Evolutionary conservation across 2,797 vertebrate genomes (phyloP), one percentile per base, ranked within the genome.

Genomic region (Platyrinchus mystaceus): DNA sequence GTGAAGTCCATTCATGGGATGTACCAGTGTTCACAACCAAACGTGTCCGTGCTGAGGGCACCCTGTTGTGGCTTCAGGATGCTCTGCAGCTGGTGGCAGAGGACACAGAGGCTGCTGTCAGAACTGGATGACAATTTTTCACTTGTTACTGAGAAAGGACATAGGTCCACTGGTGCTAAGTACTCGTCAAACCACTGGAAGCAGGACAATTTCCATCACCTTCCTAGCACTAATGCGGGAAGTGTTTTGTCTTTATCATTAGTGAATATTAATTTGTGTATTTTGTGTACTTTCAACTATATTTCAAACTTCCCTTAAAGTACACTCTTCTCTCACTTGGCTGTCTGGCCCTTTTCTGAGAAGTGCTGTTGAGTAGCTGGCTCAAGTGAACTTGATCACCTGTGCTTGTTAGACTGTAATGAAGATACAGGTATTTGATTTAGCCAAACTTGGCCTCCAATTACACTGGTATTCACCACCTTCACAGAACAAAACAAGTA

Each of bases 361-460:
- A 69, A 79, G 62, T 52, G n/a, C 66, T 71, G 19, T 67, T 68
- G 59, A 58, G 20, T 28, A 36, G 26, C 41, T 87, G 76, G 26
- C 55, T 76, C 13, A 34, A 63, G 41, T 84, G 55, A 73, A 59
- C 28, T 62, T 43, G 37, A 49, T 47, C 63, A 74, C 84, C 68
- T 85, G 0, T 84, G 39, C 56, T 77, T 81, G 37, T 88, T 90
- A 74, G 81, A 43, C 52, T 46, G 9, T 89, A 71, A 68, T 80
- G 81, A 94, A 92, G 77, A 92, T 68, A 8, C 0, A 89, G 43
- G 44, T 64, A 60, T 89, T 92, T 56, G 70, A 92, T 92, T 90
- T 70, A 89, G 39, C 60, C 71, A 36, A 2, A 10, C 39, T 69
- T 76, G 70, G 46, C 86, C 78, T 92, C 37, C 80, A 74, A 84